Base-by-base conservation (phyloP, 2,888 invertebrate species). In the Hyposoter didymator region DNA sequence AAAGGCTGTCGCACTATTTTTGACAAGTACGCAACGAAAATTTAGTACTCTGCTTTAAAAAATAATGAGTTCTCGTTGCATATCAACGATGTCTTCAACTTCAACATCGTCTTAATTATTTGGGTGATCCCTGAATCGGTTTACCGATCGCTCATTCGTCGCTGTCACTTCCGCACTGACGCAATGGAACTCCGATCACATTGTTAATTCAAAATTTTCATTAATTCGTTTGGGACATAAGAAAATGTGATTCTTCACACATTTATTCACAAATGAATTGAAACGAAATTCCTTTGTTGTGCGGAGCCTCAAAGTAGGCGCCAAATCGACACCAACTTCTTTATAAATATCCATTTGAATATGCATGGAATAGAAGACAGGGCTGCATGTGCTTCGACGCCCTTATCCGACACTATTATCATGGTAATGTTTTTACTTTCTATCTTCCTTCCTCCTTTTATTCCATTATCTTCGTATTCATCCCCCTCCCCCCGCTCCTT, bases 361-460 rank as follows among this genome's bases (percentile, higher is more conserved):
- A 55, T 55, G 55, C 28, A 55, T 55, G 12, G 55, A 28, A 74
- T 62, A 45, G 39, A 45, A 45, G 8, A 45, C 17, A 45, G n/a
- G 45, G 28, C n/a, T 45, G n/a, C n/a, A n/a, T n/a, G 59, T 32
- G 35, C 28, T 79, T 62, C 66, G n/a, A 79, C 47, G 45, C 43
- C 28, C 70, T 12, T 45, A 45, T 62, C 47, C 59, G 59, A 70
- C 35, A 43, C 70, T 47, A 79, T 79, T 70, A 79, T 70, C 69
- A 70, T 79, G 62, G 59, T 47, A 79, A 79, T 62, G 67, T 43
- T 19, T 43, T 67, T 19, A n/a, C 32, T 35, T 19, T 32, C 32
- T 52, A 12, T 52, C 32, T 32, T 17, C n/a, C 14, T 35, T 12
- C 32, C 52, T 32, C 59, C 28, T 35, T 55, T 62, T 62, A 59